Evolutionary conservation across 2,888 invertebrate genomes (phyloP), one percentile per base, ranked within the genome.

Genomic region (Stenurella melanura): DNA sequence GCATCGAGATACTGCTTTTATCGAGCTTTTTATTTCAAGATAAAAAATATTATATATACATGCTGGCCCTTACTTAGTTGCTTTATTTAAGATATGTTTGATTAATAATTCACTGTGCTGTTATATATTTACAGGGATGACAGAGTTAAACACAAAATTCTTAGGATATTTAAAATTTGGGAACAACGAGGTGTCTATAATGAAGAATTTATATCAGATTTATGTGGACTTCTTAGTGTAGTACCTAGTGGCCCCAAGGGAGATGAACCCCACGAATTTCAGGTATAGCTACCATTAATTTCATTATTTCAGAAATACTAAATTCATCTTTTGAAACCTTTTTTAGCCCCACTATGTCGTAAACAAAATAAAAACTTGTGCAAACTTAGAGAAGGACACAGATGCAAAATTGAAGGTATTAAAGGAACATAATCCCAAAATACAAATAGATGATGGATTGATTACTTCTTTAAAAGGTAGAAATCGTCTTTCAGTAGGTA

Each of bases 81-180:
- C 21, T 26, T 26, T 26, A 26, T 26, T 26, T 26, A 26, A 26
- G 21, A 26, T 26, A 26, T 26, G 21, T 26, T 1, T 3, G 21
- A 26, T 4, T 3, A 26, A 26, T 15, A 69, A 26, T 57, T 57
- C 38, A 12, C 64, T 57, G 11, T n/a, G 5, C 11, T 30, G 34
- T 11, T n/a, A 69, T 71, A 15, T 50, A 57, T 81, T 88, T 88
- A 34, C 89, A 96, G 96, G 84, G 98, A 98, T 90, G 96, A 96
- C 80, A 95, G 95, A 88, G 97, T 98, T 0, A 94, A 96, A 83
- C 93, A 94, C 78, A 95, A 96, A 88, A 95, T 98, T 72, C 90
- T 95, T 72, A 91, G 98, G 77, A 97, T 98, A 84, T 97, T 98
- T 87, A 96, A 96, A 88, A 98, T 98, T 83, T 98, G 98, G 98